Conservation (phyloP, 35 echinoderm and acorn worm genomes). For the Ophioderma brevispina region DNA sequence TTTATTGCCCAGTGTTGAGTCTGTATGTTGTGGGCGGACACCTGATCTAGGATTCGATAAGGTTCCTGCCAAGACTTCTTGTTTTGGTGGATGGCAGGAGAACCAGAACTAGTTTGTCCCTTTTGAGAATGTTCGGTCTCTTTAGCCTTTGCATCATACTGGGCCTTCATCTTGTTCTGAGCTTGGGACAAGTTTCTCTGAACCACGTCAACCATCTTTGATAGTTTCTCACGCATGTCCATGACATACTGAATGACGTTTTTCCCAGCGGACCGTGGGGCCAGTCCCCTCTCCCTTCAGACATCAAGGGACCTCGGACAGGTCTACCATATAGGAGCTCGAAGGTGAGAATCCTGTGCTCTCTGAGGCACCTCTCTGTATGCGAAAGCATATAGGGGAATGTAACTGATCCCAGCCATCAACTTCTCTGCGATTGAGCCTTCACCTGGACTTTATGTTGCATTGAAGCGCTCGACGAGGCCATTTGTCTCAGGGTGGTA, state of each 20-base stretch:
- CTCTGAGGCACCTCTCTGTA: slow-evolving; percentile 48
- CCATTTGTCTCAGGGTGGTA: slow-evolving; percentile 62
- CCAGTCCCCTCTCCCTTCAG: slow-evolving; percentile 25
- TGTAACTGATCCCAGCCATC: slow-evolving; percentile 57
- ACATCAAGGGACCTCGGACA: slow-evolving; percentile 64
- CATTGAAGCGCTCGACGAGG: slow-evolving; percentile 23
- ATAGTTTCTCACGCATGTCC: neutral
- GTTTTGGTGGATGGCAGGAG: too few relatives aligned
- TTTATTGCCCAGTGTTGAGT: too few relatives aligned
- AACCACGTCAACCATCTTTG: neutral
- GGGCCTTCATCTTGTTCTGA: neutral
- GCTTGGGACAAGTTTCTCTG: neutral
- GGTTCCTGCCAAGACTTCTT: too few relatives aligned
- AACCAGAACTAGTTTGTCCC: too few relatives aligned
- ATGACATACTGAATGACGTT: slow-evolving; percentile 30
- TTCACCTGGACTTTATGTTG: slow-evolving; percentile 16
- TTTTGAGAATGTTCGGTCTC: too few relatives aligned
- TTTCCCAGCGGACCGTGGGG: neutral
- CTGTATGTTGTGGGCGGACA: too few relatives aligned
- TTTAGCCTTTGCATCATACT: too few relatives aligned
- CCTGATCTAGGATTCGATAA: too few relatives aligned
- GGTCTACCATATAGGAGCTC: slow-evolving; percentile 44
- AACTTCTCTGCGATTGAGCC: neutral
- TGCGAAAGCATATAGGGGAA: slow-evolving; percentile 66
- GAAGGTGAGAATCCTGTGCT: slow-evolving; percentile 41